Percentiles rank a stretch among this genome's conserved stretches.
phyloP scores from a whole-genome alignment of 2,113 vertebrate genomes.

The Mastomys natalensis region DNA sequence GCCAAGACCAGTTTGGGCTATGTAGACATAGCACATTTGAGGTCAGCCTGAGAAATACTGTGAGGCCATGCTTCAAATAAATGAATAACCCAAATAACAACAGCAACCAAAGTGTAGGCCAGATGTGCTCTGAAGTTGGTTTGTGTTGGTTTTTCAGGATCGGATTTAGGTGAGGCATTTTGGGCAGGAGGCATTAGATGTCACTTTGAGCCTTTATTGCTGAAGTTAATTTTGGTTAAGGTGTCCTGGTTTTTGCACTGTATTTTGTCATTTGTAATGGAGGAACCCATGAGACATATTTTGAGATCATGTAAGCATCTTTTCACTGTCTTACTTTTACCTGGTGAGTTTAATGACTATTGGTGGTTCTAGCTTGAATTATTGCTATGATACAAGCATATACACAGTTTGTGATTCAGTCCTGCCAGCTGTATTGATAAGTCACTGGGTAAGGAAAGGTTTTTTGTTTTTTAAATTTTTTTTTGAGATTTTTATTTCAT shows the following conservation, averaged over 20 bases:
- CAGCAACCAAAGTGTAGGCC: background rate
- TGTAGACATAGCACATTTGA: background rate
- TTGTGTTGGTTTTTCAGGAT: slow-evolving; percentile 24
- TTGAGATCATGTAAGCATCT: slow-evolving; percentile 41
- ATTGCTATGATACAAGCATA: background rate
- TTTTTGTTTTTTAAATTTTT: background rate
- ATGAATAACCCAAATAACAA: background rate
- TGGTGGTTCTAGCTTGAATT: slow-evolving; percentile 37
- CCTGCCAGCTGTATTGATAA: background rate
- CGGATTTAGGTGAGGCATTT: slow-evolving; percentile 43
- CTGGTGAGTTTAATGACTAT: background rate
- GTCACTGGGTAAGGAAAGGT: background rate
- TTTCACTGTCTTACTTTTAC: background rate
- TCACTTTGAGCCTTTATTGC: slow-evolving; percentile 45
- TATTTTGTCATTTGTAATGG: slow-evolving; percentile 62
- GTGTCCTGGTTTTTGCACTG: slow-evolving; percentile 47
- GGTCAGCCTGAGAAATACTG: background rate
- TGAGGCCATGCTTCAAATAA: background rate
- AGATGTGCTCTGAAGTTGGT: slow-evolving; percentile 8
- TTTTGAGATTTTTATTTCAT: slow-evolving; percentile 46
- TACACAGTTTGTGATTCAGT: slow-evolving; percentile 25
- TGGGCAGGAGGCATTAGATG: slow-evolving; percentile 26
- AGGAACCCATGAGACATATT: background rate
- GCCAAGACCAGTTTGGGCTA: background rate
- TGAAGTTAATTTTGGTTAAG: slow-evolving; percentile 62